Base-by-base conservation (phyloP, 2,888 invertebrate species). In the Craniophora ligustri region DNA sequence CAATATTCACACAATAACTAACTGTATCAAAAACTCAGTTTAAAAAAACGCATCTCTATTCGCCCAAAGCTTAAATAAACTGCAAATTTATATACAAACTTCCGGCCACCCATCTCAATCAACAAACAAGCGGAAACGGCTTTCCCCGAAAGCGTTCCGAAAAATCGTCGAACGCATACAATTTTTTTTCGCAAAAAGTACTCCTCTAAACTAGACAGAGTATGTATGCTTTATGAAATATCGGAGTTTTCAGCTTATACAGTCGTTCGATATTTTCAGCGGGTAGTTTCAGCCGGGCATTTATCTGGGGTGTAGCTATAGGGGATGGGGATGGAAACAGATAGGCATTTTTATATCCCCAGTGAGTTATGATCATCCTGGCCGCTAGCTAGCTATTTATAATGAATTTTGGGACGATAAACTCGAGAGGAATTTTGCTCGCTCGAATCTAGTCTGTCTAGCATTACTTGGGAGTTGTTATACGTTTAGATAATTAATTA, bases 141-240 rank as follows among this genome's bases (percentile, higher is more conserved):
- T 13, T 13, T 31, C 26, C 4, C 16, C 19, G 14, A 54, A 54
- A 63, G 26, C 14, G 13, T 41, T 34, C 8, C 36, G 40, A 54
- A 60, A 60, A 55, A 60, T 41, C 30, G 14, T 16, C n/a, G 21
- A 45, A 66, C 56, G 71, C 48, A 49, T 40, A 39, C n/a, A n/a
- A n/a, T n/a, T n/a, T n/a, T 59, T 75, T 66, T 69, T 66, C 56
- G 41, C 44, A 60, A 77, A 75, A 73, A 67, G 23, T 23, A 10
- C 63, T 56, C 40, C 31, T 39, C 63, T 79, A 80, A 81, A 81
- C 75, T 61, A 78, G 73, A 72, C 70, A 73, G 74, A 75, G 78
- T 67, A 72, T 69, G 55, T 48, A 62, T 60, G 73, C 72, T 73
- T 61, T 82, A 84, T 82, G 81, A 82, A 81, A 84, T 80, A 84